Evolutionary conservation across 2,797 vertebrate species (phyloP).

Genomic region (Iguana delicatissima): DNA sequence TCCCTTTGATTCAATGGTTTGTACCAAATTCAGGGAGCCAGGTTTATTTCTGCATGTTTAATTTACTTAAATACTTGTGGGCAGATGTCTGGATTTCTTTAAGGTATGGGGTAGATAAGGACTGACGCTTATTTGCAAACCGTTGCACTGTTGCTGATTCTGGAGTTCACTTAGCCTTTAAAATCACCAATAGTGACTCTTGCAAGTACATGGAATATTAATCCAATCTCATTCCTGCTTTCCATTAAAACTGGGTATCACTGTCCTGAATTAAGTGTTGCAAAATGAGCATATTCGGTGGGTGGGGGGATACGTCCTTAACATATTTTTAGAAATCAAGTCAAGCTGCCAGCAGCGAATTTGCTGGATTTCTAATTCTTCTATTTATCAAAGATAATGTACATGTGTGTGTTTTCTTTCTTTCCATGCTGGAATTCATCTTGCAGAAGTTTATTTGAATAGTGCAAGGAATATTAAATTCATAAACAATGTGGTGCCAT

Average conservation of each 20-base stretch:
- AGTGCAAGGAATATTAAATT: conserved; percentile 72
- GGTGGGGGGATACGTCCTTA: conserved; percentile 52
- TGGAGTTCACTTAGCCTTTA: conserved; percentile 15
- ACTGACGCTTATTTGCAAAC: not conserved
- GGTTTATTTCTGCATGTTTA: conserved; percentile 16
- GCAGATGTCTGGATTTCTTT: not conserved
- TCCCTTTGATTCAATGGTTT: not conserved
- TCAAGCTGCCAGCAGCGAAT: conserved; percentile 54
- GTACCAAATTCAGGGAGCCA: conserved; percentile 2
- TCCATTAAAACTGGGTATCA: conserved; percentile 31
- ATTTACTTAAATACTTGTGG: not conserved
- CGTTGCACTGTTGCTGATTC: not conserved
- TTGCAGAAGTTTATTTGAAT: conserved; percentile 72
- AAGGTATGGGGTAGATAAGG: conserved; percentile 15
- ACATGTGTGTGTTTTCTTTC: conserved; percentile 36
- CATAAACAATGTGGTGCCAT: conserved; percentile 64
- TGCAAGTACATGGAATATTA: conserved; percentile 33
- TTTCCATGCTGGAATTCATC: conserved; percentile 69
- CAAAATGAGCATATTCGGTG: conserved; percentile 21
- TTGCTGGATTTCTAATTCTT: conserved; percentile 45
- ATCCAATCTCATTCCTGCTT: conserved; percentile 5
- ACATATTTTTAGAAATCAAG: conserved; percentile 55
- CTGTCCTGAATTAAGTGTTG: conserved; percentile 32
- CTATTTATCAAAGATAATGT: conserved; percentile 69
- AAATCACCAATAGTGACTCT: conserved; percentile 24